These are phyloP conservation scores for Acrobasis suavella DNA, from an alignment of 2,888 invertebrate genomes.

Conservation along the genomic window DNA sequence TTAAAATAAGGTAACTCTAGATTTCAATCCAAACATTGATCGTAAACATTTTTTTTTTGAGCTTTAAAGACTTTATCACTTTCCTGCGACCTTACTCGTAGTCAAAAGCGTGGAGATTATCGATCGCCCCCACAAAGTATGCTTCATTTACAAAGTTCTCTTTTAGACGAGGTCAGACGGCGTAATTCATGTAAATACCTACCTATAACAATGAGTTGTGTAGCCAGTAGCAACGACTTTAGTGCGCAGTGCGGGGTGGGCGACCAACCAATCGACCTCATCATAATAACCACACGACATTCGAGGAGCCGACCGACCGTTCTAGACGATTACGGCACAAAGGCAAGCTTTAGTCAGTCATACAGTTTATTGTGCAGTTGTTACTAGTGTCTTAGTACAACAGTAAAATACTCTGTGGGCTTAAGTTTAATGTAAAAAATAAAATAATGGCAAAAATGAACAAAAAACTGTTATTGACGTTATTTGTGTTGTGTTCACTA, in stretches of 20 bases:
- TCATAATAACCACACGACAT: constrained; percentile 48
- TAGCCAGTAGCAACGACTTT: constrained; percentile 37
- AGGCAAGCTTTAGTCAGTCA: constrained; percentile 8
- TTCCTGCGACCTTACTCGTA: too few relatives aligned
- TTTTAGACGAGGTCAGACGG: constrained; percentile 41
- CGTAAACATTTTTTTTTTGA: too few relatives aligned
- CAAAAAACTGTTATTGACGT: constrained; percentile 41
- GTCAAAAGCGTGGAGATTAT: constrained; percentile 34
- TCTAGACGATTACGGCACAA: constrained; percentile 39
- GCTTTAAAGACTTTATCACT: too few relatives aligned
- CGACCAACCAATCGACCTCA: constrained; percentile 55
- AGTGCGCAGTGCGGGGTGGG: constrained; percentile 57
- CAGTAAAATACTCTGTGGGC: background rate
- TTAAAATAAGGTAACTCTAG: too few relatives aligned
- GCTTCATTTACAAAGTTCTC: constrained; percentile 30
- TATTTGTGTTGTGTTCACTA: constrained; percentile 46
- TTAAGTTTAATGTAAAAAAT: constrained; percentile 8
- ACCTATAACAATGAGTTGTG: constrained; percentile 32
- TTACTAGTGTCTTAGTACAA: background rate
- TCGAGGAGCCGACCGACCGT: constrained; percentile 61
- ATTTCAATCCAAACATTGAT: too few relatives aligned
- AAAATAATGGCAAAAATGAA: constrained; percentile 47
- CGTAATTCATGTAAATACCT: constrained; percentile 26
- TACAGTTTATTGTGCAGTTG: constrained; percentile 6
- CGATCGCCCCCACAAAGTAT: constrained; percentile 45